These are phyloP conservation scores for Meloidogyne hapla DNA, from an alignment of 1,140 invertebrate species.

Conservation along the genomic window DNA sequence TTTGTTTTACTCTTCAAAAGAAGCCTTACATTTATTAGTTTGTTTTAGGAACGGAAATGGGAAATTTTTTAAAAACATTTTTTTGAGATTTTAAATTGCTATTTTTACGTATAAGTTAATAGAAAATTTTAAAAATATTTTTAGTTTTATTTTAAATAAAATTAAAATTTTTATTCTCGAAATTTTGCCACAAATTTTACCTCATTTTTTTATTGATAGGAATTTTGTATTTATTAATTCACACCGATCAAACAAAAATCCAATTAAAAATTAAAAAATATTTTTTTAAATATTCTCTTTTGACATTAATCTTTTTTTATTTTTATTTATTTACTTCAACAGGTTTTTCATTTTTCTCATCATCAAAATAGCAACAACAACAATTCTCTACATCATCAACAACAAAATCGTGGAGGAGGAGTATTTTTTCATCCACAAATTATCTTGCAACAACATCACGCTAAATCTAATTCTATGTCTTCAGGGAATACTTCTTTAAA, in stretches of 20 bases:
- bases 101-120: no score
- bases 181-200: no score
- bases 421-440: slow-evolving; percentile 9
- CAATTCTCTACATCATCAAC: background rate
- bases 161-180: no score
- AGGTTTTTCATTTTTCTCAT: slow-evolving; percentile 11
- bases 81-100: background rate
- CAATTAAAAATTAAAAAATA: no score
- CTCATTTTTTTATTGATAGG: no score
- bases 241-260: no score
- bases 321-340: no score
- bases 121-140: no score
- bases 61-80: background rate
- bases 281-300: background rate
- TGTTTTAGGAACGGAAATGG: background rate
- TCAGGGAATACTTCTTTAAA: background rate
- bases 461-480: slow-evolving; percentile 1
- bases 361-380: background rate
- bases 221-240: no score
- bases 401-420: background rate
- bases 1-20: background rate
- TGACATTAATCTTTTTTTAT: background rate
- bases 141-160: no score
- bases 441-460: slow-evolving; percentile 10
- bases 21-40: background rate